Evolutionary conservation across 2,888 invertebrate genomes (phyloP).

Genomic region (Abscondita cerata): DNA sequence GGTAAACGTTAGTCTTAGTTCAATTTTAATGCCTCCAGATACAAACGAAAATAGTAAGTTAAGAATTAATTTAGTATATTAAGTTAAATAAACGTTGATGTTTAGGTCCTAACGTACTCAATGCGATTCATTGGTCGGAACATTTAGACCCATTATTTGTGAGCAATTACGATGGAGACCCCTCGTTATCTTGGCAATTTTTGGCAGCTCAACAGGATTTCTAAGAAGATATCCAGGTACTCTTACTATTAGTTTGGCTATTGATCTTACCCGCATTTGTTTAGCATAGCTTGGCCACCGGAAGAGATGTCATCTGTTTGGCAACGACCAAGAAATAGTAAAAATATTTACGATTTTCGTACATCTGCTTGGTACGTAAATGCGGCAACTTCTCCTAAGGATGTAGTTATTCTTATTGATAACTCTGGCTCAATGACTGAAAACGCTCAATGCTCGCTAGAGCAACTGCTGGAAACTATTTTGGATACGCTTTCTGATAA

Average conservation of each 20-base stretch:
- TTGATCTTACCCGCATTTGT: background rate
- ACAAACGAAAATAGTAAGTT: constrained; percentile 72
- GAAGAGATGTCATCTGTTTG: constrained; percentile 65
- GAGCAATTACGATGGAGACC: constrained; percentile 89
- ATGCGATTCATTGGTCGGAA: constrained; percentile 94
- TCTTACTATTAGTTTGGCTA: background rate
- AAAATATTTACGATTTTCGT: constrained; percentile 92
- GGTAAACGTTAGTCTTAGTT: constrained; percentile 84
- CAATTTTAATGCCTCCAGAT: constrained; percentile 86
- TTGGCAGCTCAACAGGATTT: constrained; percentile 95
- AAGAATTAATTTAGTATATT: background rate
- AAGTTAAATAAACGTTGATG: constrained; percentile 27
- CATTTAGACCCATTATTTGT: constrained; percentile 88
- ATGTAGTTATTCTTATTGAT: constrained; percentile 93
- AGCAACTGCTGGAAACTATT: constrained; percentile 86
- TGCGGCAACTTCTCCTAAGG: constrained; percentile 97
- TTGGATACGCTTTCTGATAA: constrained; percentile 95
- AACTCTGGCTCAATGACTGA: constrained; percentile 87
- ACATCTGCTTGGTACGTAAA: constrained; percentile 96
- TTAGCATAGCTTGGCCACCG: constrained; percentile 81
- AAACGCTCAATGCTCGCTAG: constrained; percentile 85
- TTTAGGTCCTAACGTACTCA: constrained; percentile 80
- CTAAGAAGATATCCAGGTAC: constrained; percentile 93
- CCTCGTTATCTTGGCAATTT: constrained; percentile 98
- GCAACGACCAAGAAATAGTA: constrained; percentile 77